phyloP scores from a whole-genome alignment of 2,888 invertebrate species.

The Leptopterna dolabrata region DNA sequence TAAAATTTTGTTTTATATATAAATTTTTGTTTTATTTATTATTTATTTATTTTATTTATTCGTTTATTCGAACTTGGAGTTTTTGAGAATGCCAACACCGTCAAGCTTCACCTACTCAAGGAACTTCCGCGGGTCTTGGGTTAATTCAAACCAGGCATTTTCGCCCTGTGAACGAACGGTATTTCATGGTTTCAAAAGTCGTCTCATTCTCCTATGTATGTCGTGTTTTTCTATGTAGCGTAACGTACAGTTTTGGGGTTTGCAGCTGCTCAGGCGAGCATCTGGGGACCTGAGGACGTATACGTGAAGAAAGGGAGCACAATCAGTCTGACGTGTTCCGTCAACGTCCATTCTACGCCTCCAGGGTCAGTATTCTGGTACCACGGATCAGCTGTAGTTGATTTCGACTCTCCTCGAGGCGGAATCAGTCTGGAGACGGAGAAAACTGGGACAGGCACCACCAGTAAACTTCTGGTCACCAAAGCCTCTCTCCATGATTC shows the following conservation, averaged over 20 bases:
- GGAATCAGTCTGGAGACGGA: slow-evolving; percentile 90
- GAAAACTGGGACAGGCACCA: slow-evolving; percentile 84
- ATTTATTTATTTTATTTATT: too few relatives aligned
- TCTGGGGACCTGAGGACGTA: slow-evolving; percentile 86
- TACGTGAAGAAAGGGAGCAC: slow-evolving; percentile 92
- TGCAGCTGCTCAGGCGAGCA: slow-evolving; percentile 86
- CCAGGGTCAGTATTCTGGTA: slow-evolving; percentile 86
- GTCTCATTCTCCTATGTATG: not conserved
- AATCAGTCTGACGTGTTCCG: slow-evolving; percentile 88
- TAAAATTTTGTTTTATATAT: too few relatives aligned
- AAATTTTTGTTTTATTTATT: too few relatives aligned
- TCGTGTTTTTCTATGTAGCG: not conserved
- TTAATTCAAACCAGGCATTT: too few relatives aligned
- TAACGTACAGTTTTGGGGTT: slow-evolving; percentile 41
- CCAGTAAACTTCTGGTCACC: slow-evolving; percentile 84
- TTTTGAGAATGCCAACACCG: too few relatives aligned
- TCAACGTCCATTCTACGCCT: slow-evolving; percentile 86
- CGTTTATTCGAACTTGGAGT: too few relatives aligned
- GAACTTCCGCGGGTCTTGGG: too few relatives aligned
- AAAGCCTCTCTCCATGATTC: slow-evolving; percentile 86
- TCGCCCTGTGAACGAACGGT: too few relatives aligned
- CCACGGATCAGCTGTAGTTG: slow-evolving; percentile 83
- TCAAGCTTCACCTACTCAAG: too few relatives aligned
- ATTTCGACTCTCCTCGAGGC: slow-evolving; percentile 84
- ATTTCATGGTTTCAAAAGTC: too few relatives aligned